phyloP scores from a whole-genome alignment of 1,140 invertebrate genomes.

The Temnothorax longispinosus region DNA sequence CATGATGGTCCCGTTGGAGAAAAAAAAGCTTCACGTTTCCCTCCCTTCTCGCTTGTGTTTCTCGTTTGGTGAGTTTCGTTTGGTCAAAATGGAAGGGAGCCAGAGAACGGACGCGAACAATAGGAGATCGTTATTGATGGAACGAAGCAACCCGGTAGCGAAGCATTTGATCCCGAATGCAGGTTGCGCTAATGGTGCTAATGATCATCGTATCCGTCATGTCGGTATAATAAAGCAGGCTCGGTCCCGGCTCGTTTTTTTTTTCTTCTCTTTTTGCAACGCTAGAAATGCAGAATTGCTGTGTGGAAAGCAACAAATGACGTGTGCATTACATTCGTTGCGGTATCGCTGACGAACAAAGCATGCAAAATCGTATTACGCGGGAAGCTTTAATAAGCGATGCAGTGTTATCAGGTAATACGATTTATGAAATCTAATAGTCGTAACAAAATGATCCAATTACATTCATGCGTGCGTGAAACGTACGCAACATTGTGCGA shows the following conservation, averaged over 20 bases:
- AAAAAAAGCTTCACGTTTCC: conserved; percentile 15
- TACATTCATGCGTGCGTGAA: not conserved
- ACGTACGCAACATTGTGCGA: not conserved
- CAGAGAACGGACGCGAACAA: conserved; percentile 40
- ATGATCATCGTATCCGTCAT: conserved; percentile 51
- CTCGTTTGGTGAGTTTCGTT: not conserved
- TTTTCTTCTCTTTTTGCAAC: not conserved
- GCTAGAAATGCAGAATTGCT: conserved; percentile 18
- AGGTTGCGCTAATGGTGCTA: conserved; percentile 51
- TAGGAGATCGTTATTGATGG: conserved; percentile 51
- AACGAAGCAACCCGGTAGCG: conserved; percentile 43
- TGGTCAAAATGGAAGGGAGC: conserved; percentile 11
- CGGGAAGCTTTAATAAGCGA: conserved; percentile 39
- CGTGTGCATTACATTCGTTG: not conserved
- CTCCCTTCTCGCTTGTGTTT: not conserved
- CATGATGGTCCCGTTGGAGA: not conserved
- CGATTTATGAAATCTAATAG: conserved; percentile 43
- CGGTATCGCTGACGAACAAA: conserved; percentile 43
- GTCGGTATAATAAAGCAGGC: conserved; percentile 45
- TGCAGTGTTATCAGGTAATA: conserved; percentile 30
- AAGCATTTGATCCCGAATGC: conserved; percentile 56
- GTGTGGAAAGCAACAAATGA: not conserved
- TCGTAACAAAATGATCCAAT: conserved; percentile 36
- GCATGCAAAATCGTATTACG: conserved; percentile 42
- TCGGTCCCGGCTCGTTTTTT: conserved; percentile 8